Conservation (phyloP, 2,888 invertebrate genomes). For the Ptychoptera albimana region DNA sequence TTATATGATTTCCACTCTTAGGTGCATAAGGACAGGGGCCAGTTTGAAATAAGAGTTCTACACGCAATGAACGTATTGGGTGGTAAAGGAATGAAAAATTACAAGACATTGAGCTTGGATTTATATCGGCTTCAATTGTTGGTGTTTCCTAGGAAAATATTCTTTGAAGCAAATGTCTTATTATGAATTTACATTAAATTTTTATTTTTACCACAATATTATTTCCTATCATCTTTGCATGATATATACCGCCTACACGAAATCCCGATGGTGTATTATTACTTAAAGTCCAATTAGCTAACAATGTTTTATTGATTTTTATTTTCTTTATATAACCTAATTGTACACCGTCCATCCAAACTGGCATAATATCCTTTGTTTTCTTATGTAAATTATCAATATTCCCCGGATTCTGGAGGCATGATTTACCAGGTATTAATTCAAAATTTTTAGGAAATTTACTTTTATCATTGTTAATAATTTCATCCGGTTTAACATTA, state of each 20-base stretch:
- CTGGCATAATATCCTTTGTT: conserved; percentile 26
- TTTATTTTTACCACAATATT: conserved; percentile 20
- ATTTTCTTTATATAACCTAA: conserved; percentile 20
- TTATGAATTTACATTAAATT: too few species aligned
- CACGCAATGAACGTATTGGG: conserved; percentile 14
- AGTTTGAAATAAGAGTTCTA: conserved; percentile 19
- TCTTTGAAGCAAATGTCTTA: background rate
- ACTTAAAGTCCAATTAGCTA: conserved; percentile 23
- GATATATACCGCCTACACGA: conserved; percentile 26
- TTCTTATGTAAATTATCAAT: conserved; percentile 23
- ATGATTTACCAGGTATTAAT: conserved; percentile 16
- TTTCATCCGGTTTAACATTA: too few species aligned
- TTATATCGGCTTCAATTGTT: conserved; percentile 25
- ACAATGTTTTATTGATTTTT: conserved; percentile 21
- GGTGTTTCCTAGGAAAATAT: conserved; percentile 22
- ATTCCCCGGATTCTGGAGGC: conserved; percentile 25
- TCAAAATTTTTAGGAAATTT: conserved; percentile 22
- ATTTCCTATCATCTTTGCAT: conserved; percentile 14
- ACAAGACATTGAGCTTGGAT: conserved; percentile 25
- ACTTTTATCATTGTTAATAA: too few species aligned
- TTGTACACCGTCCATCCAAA: conserved; percentile 25
- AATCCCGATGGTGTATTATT: conserved; percentile 25
- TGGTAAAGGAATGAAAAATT: conserved; percentile 24
- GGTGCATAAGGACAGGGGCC: conserved; percentile 11
- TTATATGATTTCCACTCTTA: conserved; percentile 14